Base-by-base conservation (phyloP, 2,113 vertebrate genomes). In the Anguilla japonica region DNA sequence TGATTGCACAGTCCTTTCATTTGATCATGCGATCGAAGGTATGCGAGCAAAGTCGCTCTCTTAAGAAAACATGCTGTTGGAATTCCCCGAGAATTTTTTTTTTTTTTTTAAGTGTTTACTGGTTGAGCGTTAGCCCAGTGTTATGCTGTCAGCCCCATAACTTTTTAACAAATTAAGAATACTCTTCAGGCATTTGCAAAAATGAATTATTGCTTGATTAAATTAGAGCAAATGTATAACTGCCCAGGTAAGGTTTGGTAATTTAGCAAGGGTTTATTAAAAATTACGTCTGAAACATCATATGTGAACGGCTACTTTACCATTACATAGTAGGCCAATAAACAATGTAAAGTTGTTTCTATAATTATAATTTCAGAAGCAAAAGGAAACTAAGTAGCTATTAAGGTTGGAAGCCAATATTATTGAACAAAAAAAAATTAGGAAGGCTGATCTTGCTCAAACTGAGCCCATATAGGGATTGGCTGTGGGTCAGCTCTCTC, bases 191-290 rank as follows among this genome's bases (percentile, higher is more conserved):
- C 71, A 75, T 75, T n/a, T 75, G 11, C n/a, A 75, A 34, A 75
- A 75, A 34, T 34, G n/a, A 34, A 75, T 75, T 75, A 75, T 75
- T 75, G n/a, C n/a, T 34, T 75, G 3, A 75, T 75, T 75, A 34
- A 75, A 75, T 75, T 75, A 75, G 71, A 29, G n/a, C 71, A 75
- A 75, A 75, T 34, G 18, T 34, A 75, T 75, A 75, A 75, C 71
- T 75, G 71, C 5, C 16, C 5, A n/a, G 6, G n/a, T 75, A 34
- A 75, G 29, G 26, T 75, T 71, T 29, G 60, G 18, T 67, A 75
- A 13, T 75, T n/a, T 75, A 11, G 34, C 71, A 67, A 26, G 18
- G 3, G 26, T 22, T 67, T 67, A 67, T 67, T 67, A 26, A 67
- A 67, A 20, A 56, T 56, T 56, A 8, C 60, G 8, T 22, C 60